A percentile compares a stretch with the other conserved stretches of the same genome.
These are phyloP conservation scores for Sarcoramphus papa DNA, from an alignment of 2,797 vertebrate genomes.

Conservation along the genomic window DNA sequence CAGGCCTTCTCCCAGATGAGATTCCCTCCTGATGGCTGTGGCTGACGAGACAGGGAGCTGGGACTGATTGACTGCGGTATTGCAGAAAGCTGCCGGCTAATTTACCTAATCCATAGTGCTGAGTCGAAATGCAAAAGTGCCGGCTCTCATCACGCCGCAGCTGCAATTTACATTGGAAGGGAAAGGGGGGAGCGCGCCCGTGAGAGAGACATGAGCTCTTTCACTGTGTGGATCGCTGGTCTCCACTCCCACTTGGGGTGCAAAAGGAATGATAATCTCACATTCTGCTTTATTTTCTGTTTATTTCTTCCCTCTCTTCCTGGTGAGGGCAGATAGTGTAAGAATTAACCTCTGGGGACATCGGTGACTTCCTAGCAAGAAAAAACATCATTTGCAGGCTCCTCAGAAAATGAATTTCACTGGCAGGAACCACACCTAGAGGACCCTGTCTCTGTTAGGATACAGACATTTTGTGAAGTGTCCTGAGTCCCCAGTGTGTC, in stretches of 20 bases:
- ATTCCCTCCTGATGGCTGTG: background rate
- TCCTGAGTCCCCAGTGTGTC: background rate
- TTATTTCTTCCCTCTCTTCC: background rate
- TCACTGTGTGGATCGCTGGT: background rate
- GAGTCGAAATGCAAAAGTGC: background rate
- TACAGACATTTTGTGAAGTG: background rate
- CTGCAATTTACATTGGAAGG: background rate
- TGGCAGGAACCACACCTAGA: background rate
- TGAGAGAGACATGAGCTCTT: background rate
- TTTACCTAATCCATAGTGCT: background rate
- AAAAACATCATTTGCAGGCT: background rate
- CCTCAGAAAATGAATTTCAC: background rate
- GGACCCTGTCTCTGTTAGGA: background rate
- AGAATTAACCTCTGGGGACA: background rate
- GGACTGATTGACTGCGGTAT: background rate
- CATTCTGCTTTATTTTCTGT: background rate
- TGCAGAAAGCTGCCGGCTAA: background rate
- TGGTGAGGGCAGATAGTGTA: background rate
- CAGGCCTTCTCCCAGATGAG: background rate
- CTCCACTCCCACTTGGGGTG: background rate
- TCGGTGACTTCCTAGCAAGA: background rate
- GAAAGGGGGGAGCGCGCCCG: accelerated
- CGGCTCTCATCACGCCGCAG: background rate
- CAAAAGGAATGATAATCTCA: background rate
- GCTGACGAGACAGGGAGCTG: background rate